These are phyloP conservation scores for Himalopsyche tibetana DNA, from an alignment of 2,888 invertebrate genomes.

Conservation along the genomic window DNA sequence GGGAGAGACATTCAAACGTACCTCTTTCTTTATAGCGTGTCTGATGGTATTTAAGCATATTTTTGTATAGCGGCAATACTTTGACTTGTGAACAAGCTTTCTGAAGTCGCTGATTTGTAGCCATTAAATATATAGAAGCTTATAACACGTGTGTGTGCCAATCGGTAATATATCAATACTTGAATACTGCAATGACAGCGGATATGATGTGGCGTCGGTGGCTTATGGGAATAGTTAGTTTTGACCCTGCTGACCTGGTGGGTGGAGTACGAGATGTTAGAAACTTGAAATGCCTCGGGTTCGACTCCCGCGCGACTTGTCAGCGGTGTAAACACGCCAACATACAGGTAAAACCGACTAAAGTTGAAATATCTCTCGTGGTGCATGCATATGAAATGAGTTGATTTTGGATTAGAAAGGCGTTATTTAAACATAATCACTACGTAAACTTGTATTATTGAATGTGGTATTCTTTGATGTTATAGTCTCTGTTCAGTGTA, in stretches of 20 bases:
- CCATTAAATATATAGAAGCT: constrained; percentile 35
- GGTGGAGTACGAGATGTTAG: constrained; percentile 38
- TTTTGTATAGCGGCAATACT: background rate
- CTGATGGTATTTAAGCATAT: background rate
- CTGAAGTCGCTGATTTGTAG: constrained; percentile 37
- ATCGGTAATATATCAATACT: constrained; percentile 34
- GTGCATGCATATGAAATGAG: constrained; percentile 7
- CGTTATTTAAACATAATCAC: no score
- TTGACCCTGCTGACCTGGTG: constrained; percentile 30
- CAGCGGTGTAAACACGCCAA: constrained; percentile 34
- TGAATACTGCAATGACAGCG: constrained; percentile 33
- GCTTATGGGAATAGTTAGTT: constrained; percentile 41
- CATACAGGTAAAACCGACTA: constrained; percentile 34
- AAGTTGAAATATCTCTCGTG: background rate
- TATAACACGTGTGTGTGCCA: constrained; percentile 12
- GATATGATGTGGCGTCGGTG: constrained; percentile 38
- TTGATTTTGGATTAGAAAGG: no score
- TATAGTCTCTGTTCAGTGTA: no score
- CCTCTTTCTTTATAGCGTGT: constrained; percentile 7
- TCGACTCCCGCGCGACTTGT: constrained; percentile 40
- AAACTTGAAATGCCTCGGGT: constrained; percentile 40
- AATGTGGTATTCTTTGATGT: no score
- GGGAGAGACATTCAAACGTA: background rate
- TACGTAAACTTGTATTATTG: no score
- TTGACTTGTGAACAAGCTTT: background rate